Conservation (phyloP, 2,113 vertebrate species). For the Malurus melanocephalus region DNA sequence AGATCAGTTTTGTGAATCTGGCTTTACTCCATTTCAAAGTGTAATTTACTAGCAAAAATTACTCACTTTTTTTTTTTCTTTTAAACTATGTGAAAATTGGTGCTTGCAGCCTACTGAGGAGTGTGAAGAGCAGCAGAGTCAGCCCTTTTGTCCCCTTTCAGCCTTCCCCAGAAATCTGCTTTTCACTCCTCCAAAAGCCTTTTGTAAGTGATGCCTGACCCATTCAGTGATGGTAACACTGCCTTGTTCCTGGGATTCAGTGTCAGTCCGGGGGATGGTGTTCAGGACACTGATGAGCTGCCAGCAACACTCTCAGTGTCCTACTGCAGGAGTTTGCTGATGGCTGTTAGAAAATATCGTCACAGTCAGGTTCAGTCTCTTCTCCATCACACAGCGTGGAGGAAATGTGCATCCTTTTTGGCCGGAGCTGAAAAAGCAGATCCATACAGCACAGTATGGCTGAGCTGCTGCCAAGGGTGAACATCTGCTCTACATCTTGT, state of each 20-base stretch:
- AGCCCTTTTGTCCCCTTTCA: slow-evolving; percentile 3
- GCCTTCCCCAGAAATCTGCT: slow-evolving; percentile 12
- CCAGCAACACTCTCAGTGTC: background rate
- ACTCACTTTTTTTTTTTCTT: background rate
- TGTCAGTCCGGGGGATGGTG: background rate
- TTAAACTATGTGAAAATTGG: background rate
- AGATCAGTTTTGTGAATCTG: background rate
- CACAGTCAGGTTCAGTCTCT: background rate
- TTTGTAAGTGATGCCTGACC: slow-evolving; percentile 34
- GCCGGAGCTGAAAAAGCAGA: slow-evolving; percentile 1
- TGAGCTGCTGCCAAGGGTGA: slow-evolving; percentile 7
- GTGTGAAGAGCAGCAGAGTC: background rate
- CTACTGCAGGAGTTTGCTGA: background rate
- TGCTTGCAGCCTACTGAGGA: slow-evolving; percentile 11
- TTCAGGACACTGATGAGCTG: background rate
- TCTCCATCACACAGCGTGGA: background rate
- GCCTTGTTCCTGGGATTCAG: background rate
- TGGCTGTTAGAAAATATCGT: background rate
- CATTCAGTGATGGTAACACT: background rate
- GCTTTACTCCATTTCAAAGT: background rate
- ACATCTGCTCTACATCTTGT: slow-evolving; percentile 46
- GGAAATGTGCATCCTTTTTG: slow-evolving; percentile 8
- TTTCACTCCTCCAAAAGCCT: slow-evolving; percentile 24
- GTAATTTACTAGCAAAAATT: background rate
- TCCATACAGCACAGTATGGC: background rate